Conservation (phyloP, 2,888 invertebrate genomes). For the Scrobipalpa costella region DNA sequence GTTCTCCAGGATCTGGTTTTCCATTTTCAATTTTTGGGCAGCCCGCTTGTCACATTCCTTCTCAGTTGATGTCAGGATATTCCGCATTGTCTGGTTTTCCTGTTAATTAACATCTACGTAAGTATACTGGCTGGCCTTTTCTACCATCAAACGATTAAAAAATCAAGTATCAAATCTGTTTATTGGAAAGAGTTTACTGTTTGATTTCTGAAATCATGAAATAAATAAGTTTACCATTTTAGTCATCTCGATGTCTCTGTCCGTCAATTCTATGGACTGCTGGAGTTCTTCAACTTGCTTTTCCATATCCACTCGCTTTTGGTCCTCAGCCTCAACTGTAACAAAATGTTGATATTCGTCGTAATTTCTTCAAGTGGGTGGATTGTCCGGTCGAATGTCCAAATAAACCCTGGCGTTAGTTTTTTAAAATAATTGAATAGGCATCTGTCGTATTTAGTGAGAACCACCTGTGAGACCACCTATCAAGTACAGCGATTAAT, state of each 20-base stretch:
- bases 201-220: background rate
- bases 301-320: conserved; percentile 76
- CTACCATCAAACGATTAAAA: no score
- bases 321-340: conserved; percentile 77
- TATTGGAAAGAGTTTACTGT: no score
- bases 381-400: no score
- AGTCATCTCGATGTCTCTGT: conserved; percentile 79
- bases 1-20: conserved; percentile 83
- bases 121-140: background rate
- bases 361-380: background rate
- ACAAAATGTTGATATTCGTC: background rate
- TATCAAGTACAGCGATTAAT: no score
- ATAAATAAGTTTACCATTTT: conserved; percentile 49
- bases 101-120: conserved; percentile 42
- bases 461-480: no score
- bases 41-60: conserved; percentile 74
- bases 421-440: no score
- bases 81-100: conserved; percentile 74
- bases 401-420: no score
- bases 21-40: conserved; percentile 80
- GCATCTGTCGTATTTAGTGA: no score
- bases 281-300: conserved; percentile 77
- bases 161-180: no score
- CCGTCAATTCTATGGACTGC: conserved; percentile 42
- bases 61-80: conserved; percentile 58